A percentile compares a stretch with the other conserved stretches of the same genome.
These are phyloP conservation scores for Sipha maydis DNA, from an alignment of 2,888 invertebrate genomes.

Conservation along the genomic window DNA sequence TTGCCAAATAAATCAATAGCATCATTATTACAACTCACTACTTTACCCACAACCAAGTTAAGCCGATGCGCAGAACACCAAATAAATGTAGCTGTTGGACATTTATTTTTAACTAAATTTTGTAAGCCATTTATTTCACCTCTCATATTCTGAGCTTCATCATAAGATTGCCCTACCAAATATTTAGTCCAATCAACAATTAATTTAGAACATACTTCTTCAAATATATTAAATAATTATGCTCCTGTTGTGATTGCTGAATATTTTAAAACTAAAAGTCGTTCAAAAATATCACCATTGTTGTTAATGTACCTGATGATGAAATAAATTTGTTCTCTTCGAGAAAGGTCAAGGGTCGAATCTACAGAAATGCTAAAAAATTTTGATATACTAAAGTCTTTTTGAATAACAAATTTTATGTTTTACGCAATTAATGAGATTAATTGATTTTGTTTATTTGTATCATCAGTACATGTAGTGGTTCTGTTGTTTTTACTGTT, in stretches of 20 bases:
- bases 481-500: too few relatives aligned
- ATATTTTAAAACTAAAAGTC: conserved; percentile 1
- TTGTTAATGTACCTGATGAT: background rate
- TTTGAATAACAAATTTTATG: too few relatives aligned
- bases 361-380: too few relatives aligned
- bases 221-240: background rate
- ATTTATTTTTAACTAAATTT: conserved; percentile 64
- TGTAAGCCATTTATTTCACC: conserved; percentile 65
- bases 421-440: too few relatives aligned
- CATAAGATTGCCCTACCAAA: conserved; percentile 65
- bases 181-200: background rate
- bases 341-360: background rate
- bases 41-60: conserved; percentile 63
- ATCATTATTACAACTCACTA: background rate
- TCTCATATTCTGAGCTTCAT: conserved; percentile 66
- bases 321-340: background rate
- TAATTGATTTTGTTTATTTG: too few relatives aligned
- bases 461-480: too few relatives aligned
- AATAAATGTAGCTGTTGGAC: conserved; percentile 64
- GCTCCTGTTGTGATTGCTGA: conserved; percentile 10
- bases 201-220: background rate
- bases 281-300: conserved; percentile 6
- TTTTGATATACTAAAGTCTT: too few relatives aligned
- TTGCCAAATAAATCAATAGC: background rate
- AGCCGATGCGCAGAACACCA: conserved; percentile 66